Base-by-base conservation (phyloP, 2,113 vertebrate genomes). In the Ceyx cyanopectus region DNA sequence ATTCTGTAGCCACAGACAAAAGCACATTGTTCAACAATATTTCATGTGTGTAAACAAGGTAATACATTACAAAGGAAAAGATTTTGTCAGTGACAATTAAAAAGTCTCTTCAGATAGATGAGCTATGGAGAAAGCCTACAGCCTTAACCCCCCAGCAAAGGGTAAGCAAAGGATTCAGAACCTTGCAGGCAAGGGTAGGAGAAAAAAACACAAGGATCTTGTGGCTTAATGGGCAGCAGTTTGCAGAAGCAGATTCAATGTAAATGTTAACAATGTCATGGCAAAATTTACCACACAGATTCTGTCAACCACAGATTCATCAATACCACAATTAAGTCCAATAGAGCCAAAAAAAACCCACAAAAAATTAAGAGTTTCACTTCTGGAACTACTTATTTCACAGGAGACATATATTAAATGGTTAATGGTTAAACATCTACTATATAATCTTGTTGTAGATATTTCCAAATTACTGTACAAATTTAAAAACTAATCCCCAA, bases 21-120 rank as follows among this genome's bases (percentile, higher is more conserved):
- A 78, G 1, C 19, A 53, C 15, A 2, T 5, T 14, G 29, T 6
- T 61, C 68, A 61, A 15, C 32, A 12, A 20, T 0, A 2, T 26
- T 76, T 30, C 5, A 54, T 8, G 0, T 1, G 7, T 7, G 7
- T 0, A 17, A 32, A 58, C 54, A 56, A 45, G 3, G 22, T 2
- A 62, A 82, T 11, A 18, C 22, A 7, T 14, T 32, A 54, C 13
- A 79, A 41, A n/a, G 79, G 88, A 88, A 91, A 73, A 6, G 2
- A 54, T 48, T 72, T 58, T 32, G 32, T 56, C 46, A 24, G 51
- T 43, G 24, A 54, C n/a, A 74, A 85, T 81, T 82, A n/a, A 68
- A 84, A 84, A 61, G 30, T 18, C 27, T 81, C 23, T 70, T 58
- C 51, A 81, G 43, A 51, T 14, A 74, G 78, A 58, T 41, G 21